A percentile compares a stretch with the other conserved stretches of the same genome.
These are phyloP conservation scores for Smutsia temminckii DNA, from an alignment of 2,797 vertebrate genomes.

Conservation along the genomic window DNA sequence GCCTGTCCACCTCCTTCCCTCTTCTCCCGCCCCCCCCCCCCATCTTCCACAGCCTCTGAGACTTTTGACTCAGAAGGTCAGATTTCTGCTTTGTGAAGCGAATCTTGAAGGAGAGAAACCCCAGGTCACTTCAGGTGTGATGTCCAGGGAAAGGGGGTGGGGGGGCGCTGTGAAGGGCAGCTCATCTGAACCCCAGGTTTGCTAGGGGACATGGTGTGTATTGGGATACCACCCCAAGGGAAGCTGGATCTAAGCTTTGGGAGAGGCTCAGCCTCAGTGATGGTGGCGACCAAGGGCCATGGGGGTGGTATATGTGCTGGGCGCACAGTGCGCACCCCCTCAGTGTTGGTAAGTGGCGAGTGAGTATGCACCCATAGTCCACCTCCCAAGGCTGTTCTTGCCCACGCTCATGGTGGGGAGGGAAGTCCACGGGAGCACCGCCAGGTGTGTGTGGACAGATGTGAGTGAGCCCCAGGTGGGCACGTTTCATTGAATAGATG, in stretches of 20 bases:
- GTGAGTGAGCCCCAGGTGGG: not conserved
- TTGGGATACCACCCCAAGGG: not conserved
- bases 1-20: not conserved
- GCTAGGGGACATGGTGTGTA: not conserved
- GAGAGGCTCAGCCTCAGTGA: not conserved
- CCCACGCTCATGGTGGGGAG: not conserved
- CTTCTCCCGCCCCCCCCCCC: not conserved
- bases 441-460: not conserved
- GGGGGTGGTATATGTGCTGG: accelerated
- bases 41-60: not conserved
- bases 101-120: not conserved
- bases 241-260: not conserved
- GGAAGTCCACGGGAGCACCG: not conserved
- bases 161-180: not conserved
- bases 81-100: not conserved
- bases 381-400: not conserved
- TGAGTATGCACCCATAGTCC: not conserved
- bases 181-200: not conserved
- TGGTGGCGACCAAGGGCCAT: not conserved
- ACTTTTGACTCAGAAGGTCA: not conserved
- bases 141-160: not conserved
- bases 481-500: not conserved
- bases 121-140: not conserved
- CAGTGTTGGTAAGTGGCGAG: not conserved
- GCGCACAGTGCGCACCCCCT: not conserved